Evolutionary conservation across 1,140 invertebrate species (phyloP).

Genomic region (Prorops nasuta): DNA sequence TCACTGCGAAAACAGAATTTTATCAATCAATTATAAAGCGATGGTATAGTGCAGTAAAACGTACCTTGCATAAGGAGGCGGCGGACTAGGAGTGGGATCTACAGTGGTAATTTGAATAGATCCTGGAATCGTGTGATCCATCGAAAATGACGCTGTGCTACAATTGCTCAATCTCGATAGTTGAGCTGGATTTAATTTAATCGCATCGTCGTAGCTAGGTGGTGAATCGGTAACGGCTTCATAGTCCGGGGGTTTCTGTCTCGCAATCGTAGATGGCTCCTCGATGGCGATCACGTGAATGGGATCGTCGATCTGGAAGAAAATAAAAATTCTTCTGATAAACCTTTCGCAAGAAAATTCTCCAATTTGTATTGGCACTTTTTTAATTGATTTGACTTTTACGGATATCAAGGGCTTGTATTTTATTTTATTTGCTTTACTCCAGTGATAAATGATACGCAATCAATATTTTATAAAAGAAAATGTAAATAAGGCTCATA

Average conservation of each 20-base stretch:
- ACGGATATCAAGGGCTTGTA: too few species aligned
- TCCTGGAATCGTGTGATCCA: slow-evolving; percentile 29
- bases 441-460: too few species aligned
- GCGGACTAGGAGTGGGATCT: slow-evolving; percentile 34
- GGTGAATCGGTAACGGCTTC: slow-evolving; percentile 67
- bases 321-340: not conserved
- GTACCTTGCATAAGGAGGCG: slow-evolving; percentile 51
- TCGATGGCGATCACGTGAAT: slow-evolving; percentile 67
- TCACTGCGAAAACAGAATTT: too few species aligned
- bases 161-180: slow-evolving; percentile 37
- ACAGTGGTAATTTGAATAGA: slow-evolving; percentile 28
- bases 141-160: slow-evolving; percentile 19
- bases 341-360: slow-evolving; percentile 8
- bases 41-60: not conserved
- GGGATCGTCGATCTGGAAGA: slow-evolving; percentile 62
- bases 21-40: slow-evolving; percentile 2
- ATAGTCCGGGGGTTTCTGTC: slow-evolving; percentile 73
- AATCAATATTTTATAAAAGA: too few species aligned
- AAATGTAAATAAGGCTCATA: too few species aligned
- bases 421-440: too few species aligned
- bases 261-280: slow-evolving; percentile 42
- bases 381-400: too few species aligned
- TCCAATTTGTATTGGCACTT: too few species aligned
- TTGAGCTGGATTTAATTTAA: slow-evolving; percentile 66
- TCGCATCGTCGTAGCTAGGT: slow-evolving; percentile 72